phyloP scores from a whole-genome alignment of 2,888 invertebrate genomes.

The Eustalomyia histrio region DNA sequence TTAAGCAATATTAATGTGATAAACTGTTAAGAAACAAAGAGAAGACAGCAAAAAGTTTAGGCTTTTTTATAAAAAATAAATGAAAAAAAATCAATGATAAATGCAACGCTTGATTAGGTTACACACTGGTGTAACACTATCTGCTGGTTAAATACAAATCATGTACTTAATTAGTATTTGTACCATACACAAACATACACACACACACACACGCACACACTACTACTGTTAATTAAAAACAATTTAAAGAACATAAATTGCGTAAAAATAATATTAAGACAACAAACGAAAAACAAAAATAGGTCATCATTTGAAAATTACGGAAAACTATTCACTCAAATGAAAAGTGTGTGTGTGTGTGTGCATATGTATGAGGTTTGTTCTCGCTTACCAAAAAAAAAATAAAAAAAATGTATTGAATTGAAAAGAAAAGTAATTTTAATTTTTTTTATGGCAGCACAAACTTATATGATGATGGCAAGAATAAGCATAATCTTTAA shows the following conservation, averaged over 20 bases:
- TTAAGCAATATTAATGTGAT: conserved; percentile 9
- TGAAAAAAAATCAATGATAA: background rate
- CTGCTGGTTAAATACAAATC: conserved; percentile 4
- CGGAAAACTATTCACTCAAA: background rate
- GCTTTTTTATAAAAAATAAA: no score
- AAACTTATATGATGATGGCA: background rate
- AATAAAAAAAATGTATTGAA: background rate
- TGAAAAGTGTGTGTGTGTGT: background rate
- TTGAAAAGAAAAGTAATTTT: background rate
- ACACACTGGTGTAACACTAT: background rate
- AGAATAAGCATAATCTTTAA: background rate
- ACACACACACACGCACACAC: background rate
- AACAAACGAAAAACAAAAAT: conserved; percentile 18
- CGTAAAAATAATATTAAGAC: conserved; percentile 52
- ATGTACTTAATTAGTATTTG: background rate
- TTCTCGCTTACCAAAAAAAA: background rate
- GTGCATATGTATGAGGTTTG: background rate
- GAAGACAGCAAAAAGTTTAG: background rate
- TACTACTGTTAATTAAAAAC: conserved; percentile 58
- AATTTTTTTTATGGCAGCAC: background rate
- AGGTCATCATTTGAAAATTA: conserved; percentile 6
- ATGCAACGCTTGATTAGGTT: conserved; percentile 26
- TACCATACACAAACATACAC: background rate
- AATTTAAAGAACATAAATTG: conserved; percentile 62
- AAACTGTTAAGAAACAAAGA: background rate